Percentiles rank a stretch among this genome's conserved stretches.
phyloP scores from a whole-genome alignment of 2,113 vertebrate species.

The Aix galericulata region DNA sequence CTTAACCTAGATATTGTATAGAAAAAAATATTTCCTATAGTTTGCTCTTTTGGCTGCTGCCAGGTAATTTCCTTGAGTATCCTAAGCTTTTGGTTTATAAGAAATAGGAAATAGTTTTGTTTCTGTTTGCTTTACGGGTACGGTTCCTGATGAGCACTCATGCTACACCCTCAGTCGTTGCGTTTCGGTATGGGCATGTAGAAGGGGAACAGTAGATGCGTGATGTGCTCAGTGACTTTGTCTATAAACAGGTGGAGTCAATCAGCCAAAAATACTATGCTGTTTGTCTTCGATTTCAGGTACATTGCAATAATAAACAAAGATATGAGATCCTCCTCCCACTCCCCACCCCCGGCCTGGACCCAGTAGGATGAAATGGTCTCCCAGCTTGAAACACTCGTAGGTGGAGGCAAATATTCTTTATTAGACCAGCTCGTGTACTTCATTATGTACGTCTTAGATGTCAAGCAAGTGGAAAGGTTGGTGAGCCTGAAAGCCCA shows the following conservation, averaged over 20 bases:
- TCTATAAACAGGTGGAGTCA: not conserved
- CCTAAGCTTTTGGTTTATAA: not conserved
- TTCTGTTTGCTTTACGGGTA: not conserved
- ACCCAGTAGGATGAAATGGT: not conserved
- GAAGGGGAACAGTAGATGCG: not conserved
- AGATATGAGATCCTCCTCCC: not conserved
- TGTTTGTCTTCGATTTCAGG: not conserved
- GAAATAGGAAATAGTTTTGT: not conserved
- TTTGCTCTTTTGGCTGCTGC: not conserved
- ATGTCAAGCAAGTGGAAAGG: not conserved
- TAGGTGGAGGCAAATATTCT: not conserved
- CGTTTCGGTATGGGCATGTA: not conserved
- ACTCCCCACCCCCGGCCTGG: not conserved
- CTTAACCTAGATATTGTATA: not conserved
- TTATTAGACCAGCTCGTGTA: not conserved
- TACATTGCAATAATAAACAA: not conserved
- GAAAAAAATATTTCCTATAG: not conserved
- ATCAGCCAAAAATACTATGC: not conserved
- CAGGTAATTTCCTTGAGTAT: not conserved
- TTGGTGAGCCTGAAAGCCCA: not conserved
- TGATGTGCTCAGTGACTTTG: not conserved
- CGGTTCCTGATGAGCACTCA: not conserved
- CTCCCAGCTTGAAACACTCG: not conserved
- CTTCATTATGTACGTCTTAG: not conserved
- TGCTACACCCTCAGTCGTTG: not conserved